Evolutionary conservation across 2,113 vertebrate species (phyloP), one percentile per base, ranked within the genome.

Genomic region (Ranitomeya imitator): DNA sequence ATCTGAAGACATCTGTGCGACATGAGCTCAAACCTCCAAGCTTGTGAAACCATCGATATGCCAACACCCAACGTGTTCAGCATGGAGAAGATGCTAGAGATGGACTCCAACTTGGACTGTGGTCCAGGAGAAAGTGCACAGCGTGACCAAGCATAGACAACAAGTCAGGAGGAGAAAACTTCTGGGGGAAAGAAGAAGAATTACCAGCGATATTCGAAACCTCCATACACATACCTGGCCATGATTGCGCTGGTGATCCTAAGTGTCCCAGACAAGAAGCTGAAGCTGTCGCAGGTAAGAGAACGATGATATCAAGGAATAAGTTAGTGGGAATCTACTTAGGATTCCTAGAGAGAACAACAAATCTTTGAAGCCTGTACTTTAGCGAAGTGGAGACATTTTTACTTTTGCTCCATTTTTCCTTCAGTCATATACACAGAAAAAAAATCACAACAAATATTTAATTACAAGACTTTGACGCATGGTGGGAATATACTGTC

Each of bases 211-310:
- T 97, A 97, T 90, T 95, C 96, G 54, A 98, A 98, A 91, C 96
- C 97, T 14, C 97, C 97, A 0, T 98, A 98, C 91, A 96, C 97
- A 3, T 98, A 98, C 92, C 93, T 98, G 63, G 97, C 97, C 7
- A 97, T 98, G 96, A 97, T 98, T 8, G 95, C 97, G 18, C 93
- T 98, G 94, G 97, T 97, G 74, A 97, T 98, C 90, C 96, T 96
- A 87, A 94, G 94, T 10, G 95, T 97, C 0, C 65, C 21, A 9
- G 52, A 57, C 5, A 57, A 73, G 65, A 85, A 1, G n/a, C 21
- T 31, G 2, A 69, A 23, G 8, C 37, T 67, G 6, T 67, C 51
- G 12, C 61, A 83, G 82, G 82, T 63, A 67, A 65, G 81, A 65
- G 18, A 3, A 26, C 13, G 37, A 45, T 45, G 37, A 4, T 45